These are phyloP conservation scores for Larimichthys polyactis DNA, from an alignment of 2,113 vertebrate species.

Conservation along the genomic window DNA sequence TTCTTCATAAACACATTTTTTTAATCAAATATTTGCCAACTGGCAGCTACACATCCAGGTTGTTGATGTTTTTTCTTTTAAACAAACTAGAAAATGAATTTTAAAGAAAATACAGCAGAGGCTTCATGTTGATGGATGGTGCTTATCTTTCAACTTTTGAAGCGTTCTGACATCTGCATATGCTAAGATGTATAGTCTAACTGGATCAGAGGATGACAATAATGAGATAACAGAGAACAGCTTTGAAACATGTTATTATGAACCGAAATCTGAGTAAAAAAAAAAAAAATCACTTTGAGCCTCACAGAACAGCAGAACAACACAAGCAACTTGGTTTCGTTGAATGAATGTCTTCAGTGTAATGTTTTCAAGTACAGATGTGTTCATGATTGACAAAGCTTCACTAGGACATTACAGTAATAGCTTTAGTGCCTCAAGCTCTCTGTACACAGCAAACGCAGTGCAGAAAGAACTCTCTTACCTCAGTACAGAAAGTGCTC, in stretches of 20 bases:
- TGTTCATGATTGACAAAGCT: constrained; percentile 27
- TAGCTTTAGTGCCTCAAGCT: constrained; percentile 12
- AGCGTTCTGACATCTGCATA: neutral
- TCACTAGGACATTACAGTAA: constrained; percentile 33
- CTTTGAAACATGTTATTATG: neutral
- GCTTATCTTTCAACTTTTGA: constrained; percentile 11
- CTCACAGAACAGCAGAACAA: neutral
- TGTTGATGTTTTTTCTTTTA: neutral
- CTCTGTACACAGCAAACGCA: constrained; percentile 24
- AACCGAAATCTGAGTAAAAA: constrained; percentile 1
- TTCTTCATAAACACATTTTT: constrained; percentile 2
- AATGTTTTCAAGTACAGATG: constrained; percentile 28
- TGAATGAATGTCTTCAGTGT: neutral
- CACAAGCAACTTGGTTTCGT: neutral
- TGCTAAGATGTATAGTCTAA: neutral
- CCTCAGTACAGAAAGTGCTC: constrained; percentile 15
- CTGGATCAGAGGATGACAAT: neutral
- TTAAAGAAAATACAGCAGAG: neutral
- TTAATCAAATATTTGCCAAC: constrained; percentile 14
- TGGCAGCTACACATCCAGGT: neutral
- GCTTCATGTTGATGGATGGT: constrained; percentile 28
- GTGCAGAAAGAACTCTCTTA: constrained; percentile 34
- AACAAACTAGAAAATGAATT: constrained; percentile 4
- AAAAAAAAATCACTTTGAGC: neutral
- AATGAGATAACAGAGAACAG: neutral